Percentiles rank a stretch among this genome's conserved stretches.
Conservation (phyloP, 2,113 vertebrate species). For the Brevimyrus niger region DNA sequence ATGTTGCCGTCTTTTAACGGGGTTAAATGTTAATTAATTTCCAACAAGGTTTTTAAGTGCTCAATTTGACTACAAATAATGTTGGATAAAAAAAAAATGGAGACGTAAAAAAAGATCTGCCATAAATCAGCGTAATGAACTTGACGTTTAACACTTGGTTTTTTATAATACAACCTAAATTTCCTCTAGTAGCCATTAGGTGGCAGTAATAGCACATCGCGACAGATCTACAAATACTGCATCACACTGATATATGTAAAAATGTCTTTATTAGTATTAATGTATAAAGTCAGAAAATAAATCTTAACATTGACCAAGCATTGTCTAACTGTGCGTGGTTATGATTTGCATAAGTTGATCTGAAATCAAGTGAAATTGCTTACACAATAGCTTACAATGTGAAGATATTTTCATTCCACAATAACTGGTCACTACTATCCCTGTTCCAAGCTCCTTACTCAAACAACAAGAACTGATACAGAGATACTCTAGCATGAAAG, state of each 20-base stretch:
- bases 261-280: slow-evolving; percentile 5
- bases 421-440: not conserved
- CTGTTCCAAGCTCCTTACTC: not conserved
- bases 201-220: not conserved
- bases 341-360: not conserved
- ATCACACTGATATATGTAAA: not conserved
- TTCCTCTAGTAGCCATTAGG: not conserved
- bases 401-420: not conserved
- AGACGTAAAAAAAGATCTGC: not conserved
- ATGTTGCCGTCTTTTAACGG: not conserved
- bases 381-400: not conserved
- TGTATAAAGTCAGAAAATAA: slow-evolving; percentile 5
- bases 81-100: not conserved
- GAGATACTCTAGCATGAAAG: not conserved
- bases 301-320: slow-evolving; percentile 8
- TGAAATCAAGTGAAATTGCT: slow-evolving; percentile 1
- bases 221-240: not conserved
- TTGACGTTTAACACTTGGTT: not conserved
- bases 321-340: not conserved
- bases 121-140: not conserved
- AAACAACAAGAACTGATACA: not conserved
- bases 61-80: not conserved
- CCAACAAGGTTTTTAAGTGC: not conserved
- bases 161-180: not conserved
- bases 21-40: not conserved